Conservation (phyloP, 1,140 invertebrate genomes). For the Philotrypesis tridentata region DNA sequence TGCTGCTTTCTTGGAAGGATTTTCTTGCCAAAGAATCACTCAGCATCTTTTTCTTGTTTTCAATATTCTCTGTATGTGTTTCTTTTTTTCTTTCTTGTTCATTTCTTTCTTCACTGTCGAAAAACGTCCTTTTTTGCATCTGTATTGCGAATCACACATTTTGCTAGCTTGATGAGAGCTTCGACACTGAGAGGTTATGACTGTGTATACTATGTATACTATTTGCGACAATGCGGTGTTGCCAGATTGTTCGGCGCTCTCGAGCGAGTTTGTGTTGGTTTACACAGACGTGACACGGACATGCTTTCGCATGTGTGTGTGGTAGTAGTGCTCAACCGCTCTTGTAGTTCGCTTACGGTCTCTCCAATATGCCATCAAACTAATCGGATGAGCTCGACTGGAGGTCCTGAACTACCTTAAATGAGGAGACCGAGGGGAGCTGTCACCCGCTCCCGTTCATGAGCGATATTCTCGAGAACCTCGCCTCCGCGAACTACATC, state of each 20-base stretch:
- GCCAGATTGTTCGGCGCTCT: not conserved
- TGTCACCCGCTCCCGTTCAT: too few species aligned
- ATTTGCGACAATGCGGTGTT: not conserved
- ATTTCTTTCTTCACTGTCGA: too few species aligned
- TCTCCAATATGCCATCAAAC: not conserved
- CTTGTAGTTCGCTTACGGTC: not conserved
- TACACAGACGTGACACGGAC: not conserved
- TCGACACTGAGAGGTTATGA: not conserved
- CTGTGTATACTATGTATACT: too few species aligned
- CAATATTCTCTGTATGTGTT: not conserved
- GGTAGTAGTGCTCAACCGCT: not conserved
- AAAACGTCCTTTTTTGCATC: too few species aligned
- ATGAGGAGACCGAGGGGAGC: too few species aligned
- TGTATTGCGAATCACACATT: too few species aligned
- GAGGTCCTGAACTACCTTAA: constrained; percentile 1
- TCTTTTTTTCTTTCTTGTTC: too few species aligned
- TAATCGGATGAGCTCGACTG: not conserved
- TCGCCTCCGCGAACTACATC: too few species aligned
- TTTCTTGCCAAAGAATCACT: not conserved
- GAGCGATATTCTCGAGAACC: too few species aligned
- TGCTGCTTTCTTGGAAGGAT: not conserved
- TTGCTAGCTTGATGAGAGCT: too few species aligned
- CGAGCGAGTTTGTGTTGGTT: not conserved
- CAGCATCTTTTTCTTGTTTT: not conserved
- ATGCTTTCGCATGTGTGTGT: not conserved